A percentile compares a stretch with the other conserved stretches of the same genome.
phyloP scores from a whole-genome alignment of 37 sponge, comb jelly and placozoan genomes.

The Hormiphora californensis region DNA sequence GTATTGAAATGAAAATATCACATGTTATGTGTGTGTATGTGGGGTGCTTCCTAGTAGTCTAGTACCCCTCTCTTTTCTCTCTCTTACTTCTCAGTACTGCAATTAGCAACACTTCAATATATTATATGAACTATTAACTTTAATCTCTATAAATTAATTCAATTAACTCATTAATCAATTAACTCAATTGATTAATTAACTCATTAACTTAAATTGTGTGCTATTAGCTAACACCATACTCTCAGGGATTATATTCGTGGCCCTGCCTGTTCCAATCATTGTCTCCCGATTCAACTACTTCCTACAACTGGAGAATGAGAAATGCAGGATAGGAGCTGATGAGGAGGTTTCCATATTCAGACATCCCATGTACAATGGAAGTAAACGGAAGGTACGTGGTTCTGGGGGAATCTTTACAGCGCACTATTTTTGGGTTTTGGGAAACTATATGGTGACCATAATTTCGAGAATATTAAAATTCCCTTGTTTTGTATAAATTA shows the following conservation, averaged over 20 bases:
- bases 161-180: too few species aligned
- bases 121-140: too few species aligned
- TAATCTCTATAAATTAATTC: too few species aligned
- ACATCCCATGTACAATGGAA: slow-evolving; percentile 15
- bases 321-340: slow-evolving; percentile 43
- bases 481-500: too few species aligned
- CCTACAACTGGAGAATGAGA: slow-evolving; percentile 39
- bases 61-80: too few species aligned
- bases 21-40: too few species aligned
- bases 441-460: neutral
- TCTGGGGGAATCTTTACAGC: neutral
- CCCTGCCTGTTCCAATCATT: slow-evolving; percentile 44
- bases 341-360: slow-evolving; percentile 49
- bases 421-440: neutral
- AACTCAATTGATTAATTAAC: too few species aligned
- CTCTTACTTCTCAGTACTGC: too few species aligned
- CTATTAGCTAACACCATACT: neutral
- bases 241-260: slow-evolving; percentile 43
- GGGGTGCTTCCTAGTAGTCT: too few species aligned
- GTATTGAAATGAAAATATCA: too few species aligned
- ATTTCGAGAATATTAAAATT: neutral
- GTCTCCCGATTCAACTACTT: slow-evolving; percentile 49
- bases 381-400: neutral
- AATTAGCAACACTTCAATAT: too few species aligned
- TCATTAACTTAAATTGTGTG: too few species aligned